phyloP scores from a whole-genome alignment of 1,140 invertebrate species.

The Zaprionus ornatus region DNA sequence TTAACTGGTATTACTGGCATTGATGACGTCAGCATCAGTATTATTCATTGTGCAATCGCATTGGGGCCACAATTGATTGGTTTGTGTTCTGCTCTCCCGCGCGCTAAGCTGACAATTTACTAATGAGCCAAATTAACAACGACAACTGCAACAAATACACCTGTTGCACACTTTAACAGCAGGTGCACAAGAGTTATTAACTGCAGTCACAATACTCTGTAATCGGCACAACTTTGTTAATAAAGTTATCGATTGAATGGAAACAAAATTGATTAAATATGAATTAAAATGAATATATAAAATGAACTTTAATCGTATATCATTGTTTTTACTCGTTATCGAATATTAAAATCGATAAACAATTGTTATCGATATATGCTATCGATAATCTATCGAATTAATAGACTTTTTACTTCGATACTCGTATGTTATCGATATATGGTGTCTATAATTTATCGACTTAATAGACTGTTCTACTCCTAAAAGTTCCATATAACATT shows the following conservation, averaged over 20 bases:
- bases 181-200: background rate
- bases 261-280: no score
- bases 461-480: no score
- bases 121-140: conserved; percentile 34
- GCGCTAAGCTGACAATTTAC: conserved; percentile 60
- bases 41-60: conserved; percentile 24
- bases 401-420: no score
- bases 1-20: background rate
- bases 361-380: background rate
- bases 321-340: no score
- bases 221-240: background rate
- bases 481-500: no score
- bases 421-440: no score
- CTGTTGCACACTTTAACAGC: background rate
- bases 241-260: background rate
- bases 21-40: conserved; percentile 16
- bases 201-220: background rate
- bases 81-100: background rate
- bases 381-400: background rate
- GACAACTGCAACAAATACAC: background rate
- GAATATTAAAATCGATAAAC: background rate
- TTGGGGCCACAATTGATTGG: conserved; percentile 51
- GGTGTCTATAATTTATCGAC: no score
- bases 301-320: background rate
- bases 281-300: no score